A percentile compares a stretch with the other conserved stretches of the same genome.
These are phyloP conservation scores for Onychomys arenicola DNA, from an alignment of 2,797 vertebrate genomes.

Conservation along the genomic window DNA sequence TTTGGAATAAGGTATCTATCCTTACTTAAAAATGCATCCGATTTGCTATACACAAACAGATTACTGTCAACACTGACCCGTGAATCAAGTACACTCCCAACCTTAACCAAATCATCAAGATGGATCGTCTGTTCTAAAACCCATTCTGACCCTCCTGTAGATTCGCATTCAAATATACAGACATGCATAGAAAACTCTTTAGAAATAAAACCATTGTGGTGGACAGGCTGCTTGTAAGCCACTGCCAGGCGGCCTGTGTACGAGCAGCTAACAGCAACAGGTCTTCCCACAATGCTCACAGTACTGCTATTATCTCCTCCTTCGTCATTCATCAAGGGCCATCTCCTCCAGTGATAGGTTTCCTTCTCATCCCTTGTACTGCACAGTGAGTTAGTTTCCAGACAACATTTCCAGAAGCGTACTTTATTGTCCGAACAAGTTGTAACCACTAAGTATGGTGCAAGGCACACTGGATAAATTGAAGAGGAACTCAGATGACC, in stretches of 20 bases:
- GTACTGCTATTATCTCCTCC: constrained; percentile 96
- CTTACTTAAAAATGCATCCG: constrained; percentile 94
- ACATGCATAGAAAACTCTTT: constrained; percentile 99
- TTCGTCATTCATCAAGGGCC: constrained; percentile 96
- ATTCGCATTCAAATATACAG: constrained; percentile 99
- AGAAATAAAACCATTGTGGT: constrained; percentile 91
- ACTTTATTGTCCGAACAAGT: constrained; percentile 97
- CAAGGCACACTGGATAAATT: constrained; percentile 99
- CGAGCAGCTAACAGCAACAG: constrained; percentile 98
- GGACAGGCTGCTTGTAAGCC: constrained; percentile 94
- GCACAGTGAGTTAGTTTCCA: constrained; percentile 87
- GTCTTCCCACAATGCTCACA: constrained; percentile 93
- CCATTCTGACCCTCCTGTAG: constrained; percentile 99
- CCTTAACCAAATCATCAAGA: constrained; percentile 95
- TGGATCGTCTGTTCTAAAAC: constrained; percentile 98
- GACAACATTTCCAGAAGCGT: constrained; percentile 95
- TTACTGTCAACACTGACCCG: constrained; percentile 98
- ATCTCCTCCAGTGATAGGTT: constrained; percentile 94
- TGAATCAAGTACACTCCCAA: constrained; percentile 94
- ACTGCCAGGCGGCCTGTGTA: constrained; percentile 97
- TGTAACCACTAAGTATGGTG: constrained; percentile 97
- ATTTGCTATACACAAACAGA: constrained; percentile 98
- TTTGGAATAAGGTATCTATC: constrained; percentile 93
- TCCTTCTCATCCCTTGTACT: constrained; percentile 83
- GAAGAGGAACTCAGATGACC: constrained; percentile 99